Conservation (phyloP, 2,113 vertebrate species). For the Pao palembangensis region DNA sequence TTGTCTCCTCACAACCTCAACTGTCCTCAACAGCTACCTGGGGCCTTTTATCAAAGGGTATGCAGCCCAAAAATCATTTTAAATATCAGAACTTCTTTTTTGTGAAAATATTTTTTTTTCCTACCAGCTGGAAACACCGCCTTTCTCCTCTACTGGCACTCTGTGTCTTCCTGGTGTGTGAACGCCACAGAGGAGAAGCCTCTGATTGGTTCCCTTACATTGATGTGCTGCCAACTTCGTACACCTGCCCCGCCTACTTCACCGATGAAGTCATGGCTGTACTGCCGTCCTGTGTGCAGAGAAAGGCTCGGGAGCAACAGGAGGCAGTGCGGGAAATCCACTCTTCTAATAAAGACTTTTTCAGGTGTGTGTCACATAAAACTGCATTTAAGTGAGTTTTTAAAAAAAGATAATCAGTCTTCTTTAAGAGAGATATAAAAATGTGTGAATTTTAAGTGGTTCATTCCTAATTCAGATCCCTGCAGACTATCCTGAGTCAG, state of each 20-base stretch:
- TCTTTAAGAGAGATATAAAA: neutral
- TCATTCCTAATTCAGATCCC: slow-evolving; percentile 56
- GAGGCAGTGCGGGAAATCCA: slow-evolving; percentile 69
- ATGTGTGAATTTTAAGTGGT: neutral
- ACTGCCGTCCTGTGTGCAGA: slow-evolving; percentile 72
- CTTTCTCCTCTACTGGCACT: slow-evolving; percentile 82
- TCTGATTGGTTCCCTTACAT: slow-evolving; percentile 89
- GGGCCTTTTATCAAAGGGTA: slow-evolving; percentile 82
- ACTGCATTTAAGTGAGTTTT: no score
- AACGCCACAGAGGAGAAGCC: slow-evolving; percentile 74
- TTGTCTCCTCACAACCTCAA: slow-evolving; percentile 86
- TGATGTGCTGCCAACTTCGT: slow-evolving; percentile 79
- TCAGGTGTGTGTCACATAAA: slow-evolving; percentile 51
- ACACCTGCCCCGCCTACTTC: slow-evolving; percentile 83
- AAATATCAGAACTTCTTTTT: no score
- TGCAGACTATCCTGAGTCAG: slow-evolving; percentile 82
- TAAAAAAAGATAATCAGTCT: no score
- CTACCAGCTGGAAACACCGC: slow-evolving; percentile 65
- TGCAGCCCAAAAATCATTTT: neutral
- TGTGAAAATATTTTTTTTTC: no score
- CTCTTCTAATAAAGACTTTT: slow-evolving; percentile 71
- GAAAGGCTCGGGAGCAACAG: slow-evolving; percentile 77
- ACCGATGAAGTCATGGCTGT: slow-evolving; percentile 63
- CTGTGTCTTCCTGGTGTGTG: slow-evolving; percentile 86
- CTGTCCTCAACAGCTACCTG: slow-evolving; percentile 83